These are phyloP conservation scores for Manis crassicaudata DNA, from an alignment of 2,797 vertebrate species.

Conservation along the genomic window DNA sequence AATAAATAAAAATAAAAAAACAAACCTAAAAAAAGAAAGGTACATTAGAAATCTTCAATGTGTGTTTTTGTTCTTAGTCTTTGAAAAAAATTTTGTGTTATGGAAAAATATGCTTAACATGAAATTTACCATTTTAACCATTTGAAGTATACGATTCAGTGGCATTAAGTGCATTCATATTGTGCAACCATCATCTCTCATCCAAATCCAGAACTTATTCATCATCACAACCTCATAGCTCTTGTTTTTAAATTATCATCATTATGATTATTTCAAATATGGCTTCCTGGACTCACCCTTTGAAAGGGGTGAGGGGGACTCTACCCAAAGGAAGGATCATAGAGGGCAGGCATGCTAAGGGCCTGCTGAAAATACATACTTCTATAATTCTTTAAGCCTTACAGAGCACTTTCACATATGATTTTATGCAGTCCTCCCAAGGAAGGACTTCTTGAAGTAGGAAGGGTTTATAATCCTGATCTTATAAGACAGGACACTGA, in stretches of 20 bases:
- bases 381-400: neutral
- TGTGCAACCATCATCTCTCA: neutral
- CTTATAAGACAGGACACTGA: neutral
- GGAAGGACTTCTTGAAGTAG: neutral
- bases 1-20: no score
- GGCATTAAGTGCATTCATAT: neutral
- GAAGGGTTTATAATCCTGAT: neutral
- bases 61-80: constrained; percentile 26
- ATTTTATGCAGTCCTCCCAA: neutral
- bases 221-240: neutral
- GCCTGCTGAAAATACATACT: neutral
- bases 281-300: neutral
- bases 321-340: neutral
- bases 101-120: neutral
- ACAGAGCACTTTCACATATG: neutral
- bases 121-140: neutral
- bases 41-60: neutral
- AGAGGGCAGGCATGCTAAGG: neutral
- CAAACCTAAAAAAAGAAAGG: neutral
- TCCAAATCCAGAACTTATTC: neutral
- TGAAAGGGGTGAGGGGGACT: neutral
- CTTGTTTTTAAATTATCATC: neutral
- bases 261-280: neutral
- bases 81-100: neutral
- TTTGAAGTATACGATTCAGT: neutral